Percentiles rank a stretch among this genome's conserved stretches.
Evolutionary conservation across 2,888 invertebrate genomes (phyloP).

Genomic region (Rhagonycha lutea): DNA sequence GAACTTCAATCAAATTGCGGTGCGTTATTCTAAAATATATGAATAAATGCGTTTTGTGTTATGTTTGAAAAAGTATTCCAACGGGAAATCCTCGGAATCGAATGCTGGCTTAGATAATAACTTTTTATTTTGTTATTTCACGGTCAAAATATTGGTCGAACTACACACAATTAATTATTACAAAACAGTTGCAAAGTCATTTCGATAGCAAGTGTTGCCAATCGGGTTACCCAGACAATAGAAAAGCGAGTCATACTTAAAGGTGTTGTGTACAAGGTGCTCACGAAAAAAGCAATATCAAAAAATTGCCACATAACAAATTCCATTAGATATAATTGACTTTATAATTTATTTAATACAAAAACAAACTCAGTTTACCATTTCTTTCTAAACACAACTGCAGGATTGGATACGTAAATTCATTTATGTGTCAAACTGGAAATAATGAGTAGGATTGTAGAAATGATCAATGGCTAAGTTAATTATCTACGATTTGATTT

Average conservation of each 20-base stretch:
- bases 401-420: background rate
- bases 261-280: conserved; percentile 19
- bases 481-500: background rate
- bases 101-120: background rate
- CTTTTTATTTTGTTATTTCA: conserved; percentile 12
- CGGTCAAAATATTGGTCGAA: conserved; percentile 25
- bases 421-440: background rate
- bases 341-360: background rate
- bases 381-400: background rate
- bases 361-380: background rate
- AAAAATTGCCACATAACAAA: conserved; percentile 15
- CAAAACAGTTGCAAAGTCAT: conserved; percentile 31
- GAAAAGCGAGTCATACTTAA: conserved; percentile 25
- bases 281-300: conserved; percentile 16
- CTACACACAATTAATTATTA: conserved; percentile 24
- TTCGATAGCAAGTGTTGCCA: conserved; percentile 17
- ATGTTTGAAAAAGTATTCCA: background rate
- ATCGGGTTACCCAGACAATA: conserved; percentile 20
- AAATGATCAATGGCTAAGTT: conserved; percentile 2
- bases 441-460: background rate
- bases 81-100: background rate
- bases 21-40: conserved; percentile 23
- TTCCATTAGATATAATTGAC: conserved; percentile 1
- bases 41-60: conserved; percentile 16
- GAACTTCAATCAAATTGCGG: conserved; percentile 29